Percentiles rank a stretch among this genome's conserved stretches.
Conservation (phyloP, 2,888 invertebrate species). For the Hemicrepidius hirtus region DNA sequence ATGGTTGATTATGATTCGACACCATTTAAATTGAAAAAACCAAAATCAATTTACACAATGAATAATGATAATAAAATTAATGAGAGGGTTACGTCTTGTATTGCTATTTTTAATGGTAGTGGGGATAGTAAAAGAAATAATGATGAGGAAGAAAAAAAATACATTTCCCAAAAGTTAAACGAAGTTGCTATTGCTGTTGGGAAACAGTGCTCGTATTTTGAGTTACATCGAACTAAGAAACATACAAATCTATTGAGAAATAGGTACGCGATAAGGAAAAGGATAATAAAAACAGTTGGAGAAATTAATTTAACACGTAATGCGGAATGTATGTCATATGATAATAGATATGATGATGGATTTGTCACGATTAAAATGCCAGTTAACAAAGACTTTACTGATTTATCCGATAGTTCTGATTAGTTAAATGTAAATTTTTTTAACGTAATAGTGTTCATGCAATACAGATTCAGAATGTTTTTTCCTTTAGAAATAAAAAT, state of each 20-base stretch:
- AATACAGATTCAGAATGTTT: too few species aligned
- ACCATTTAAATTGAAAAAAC: neutral
- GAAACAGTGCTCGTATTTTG: conserved; percentile 3
- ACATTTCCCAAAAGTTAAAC: neutral
- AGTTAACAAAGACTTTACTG: neutral
- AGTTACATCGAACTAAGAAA: conserved; percentile 45
- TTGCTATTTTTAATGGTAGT: too few species aligned
- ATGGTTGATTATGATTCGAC: neutral
- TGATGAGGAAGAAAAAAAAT: too few species aligned
- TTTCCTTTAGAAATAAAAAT: too few species aligned
- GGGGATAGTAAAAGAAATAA: too few species aligned
- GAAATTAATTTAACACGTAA: conserved; percentile 9
- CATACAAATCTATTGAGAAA: conserved; percentile 39
- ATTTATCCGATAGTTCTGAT: conserved; percentile 15
- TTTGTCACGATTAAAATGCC: conserved; percentile 48
- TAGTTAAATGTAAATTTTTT: neutral
- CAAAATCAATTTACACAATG: neutral
- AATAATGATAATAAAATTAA: neutral
- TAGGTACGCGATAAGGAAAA: conserved; percentile 23
- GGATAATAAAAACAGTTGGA: neutral
- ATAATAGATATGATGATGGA: conserved; percentile 45
- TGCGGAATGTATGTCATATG: conserved; percentile 38
- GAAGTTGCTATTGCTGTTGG: neutral
- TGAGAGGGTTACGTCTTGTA: too few species aligned
- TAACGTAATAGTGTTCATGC: too few species aligned